These are phyloP conservation scores for Schizaphis graminum DNA, from an alignment of 2,888 invertebrate species.

Conservation along the genomic window DNA sequence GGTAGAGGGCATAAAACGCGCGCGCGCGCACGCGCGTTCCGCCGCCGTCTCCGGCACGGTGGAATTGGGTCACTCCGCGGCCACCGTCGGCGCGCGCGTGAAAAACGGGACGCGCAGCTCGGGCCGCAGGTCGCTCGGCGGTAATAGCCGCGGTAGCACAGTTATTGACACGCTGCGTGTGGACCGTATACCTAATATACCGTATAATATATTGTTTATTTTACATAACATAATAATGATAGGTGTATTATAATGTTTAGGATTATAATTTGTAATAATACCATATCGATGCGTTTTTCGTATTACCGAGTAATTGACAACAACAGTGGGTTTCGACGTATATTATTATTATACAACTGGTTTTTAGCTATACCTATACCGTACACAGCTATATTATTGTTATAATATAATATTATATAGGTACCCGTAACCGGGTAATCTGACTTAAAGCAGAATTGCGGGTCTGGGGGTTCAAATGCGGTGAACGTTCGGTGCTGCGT, in stretches of 20 bases:
- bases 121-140: neutral
- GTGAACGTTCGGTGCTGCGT: neutral
- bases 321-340: neutral
- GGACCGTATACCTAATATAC: neutral
- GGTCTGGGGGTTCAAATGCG: no score
- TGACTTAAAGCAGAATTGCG: neutral
- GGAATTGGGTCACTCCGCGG: conserved; percentile 42
- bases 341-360: neutral
- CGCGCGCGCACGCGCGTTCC: neutral
- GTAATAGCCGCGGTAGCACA: conserved; percentile 6
- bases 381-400: neutral
- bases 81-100: conserved; percentile 8
- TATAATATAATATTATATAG: no score
- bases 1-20: neutral
- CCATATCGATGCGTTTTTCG: neutral
- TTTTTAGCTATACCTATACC: neutral
- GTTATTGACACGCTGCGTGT: neutral
- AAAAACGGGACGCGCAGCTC: conserved; percentile 9
- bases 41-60: neutral
- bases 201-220: neutral
- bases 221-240: neutral
- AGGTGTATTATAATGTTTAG: no score
- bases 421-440: neutral
- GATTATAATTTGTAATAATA: neutral
- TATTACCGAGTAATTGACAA: neutral